Conservation (phyloP, 2,797 vertebrate species). For the Myotis planiceps region DNA sequence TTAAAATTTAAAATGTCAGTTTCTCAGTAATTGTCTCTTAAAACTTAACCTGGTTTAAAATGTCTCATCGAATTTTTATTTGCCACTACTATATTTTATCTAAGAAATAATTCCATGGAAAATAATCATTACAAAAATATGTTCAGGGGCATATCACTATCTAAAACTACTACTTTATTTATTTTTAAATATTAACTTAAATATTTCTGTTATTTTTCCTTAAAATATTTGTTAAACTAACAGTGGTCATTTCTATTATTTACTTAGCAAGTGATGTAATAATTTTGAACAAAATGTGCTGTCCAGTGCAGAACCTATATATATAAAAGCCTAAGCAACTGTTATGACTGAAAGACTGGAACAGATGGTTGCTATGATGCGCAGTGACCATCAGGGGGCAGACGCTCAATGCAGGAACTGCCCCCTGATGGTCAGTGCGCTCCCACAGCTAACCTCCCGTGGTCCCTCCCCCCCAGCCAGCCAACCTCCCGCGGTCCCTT, state of each 20-base stretch:
- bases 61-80: conserved; percentile 31
- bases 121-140: conserved; percentile 22
- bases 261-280: neutral
- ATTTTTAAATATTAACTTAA: conserved; percentile 39
- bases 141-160: neutral
- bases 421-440: too few relatives aligned
- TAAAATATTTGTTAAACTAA: conserved; percentile 30
- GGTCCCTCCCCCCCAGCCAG: too few relatives aligned
- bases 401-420: too few relatives aligned
- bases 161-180: conserved; percentile 41
- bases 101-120: conserved; percentile 25
- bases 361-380: too few relatives aligned
- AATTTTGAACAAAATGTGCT: conserved; percentile 32
- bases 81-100: neutral
- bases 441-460: too few relatives aligned
- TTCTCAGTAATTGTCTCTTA: neutral
- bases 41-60: conserved; percentile 14
- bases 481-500: too few relatives aligned
- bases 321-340: too few relatives aligned
- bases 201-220: conserved; percentile 25
- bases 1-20: conserved; percentile 26
- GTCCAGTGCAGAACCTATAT: neutral
- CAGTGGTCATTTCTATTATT: conserved; percentile 3
- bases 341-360: too few relatives aligned
- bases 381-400: too few relatives aligned